These are phyloP conservation scores for Sinocyclocheilus anophthalmus DNA, from an alignment of 2,113 vertebrate species.

Conservation along the genomic window DNA sequence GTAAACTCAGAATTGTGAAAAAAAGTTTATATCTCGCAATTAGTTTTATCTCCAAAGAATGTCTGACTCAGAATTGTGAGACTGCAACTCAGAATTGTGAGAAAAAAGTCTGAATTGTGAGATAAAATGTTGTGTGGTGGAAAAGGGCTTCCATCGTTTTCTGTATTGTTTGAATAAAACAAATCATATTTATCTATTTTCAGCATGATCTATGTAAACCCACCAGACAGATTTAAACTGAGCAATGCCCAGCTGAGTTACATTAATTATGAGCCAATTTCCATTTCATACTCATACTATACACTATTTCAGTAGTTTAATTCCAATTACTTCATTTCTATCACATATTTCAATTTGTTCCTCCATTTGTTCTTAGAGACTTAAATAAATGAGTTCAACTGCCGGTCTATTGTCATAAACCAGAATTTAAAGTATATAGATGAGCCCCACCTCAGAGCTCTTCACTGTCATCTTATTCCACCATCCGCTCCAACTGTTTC, in stretches of 20 bases:
- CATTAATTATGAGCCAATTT: neutral
- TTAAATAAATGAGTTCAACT: neutral
- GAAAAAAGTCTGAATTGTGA: no score
- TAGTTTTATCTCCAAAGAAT: no score
- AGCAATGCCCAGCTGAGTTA: neutral
- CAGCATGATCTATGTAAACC: neutral
- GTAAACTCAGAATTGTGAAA: no score
- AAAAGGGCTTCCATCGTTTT: no score
- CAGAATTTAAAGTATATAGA: neutral
- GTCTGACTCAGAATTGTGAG: no score
- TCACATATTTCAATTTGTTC: neutral
- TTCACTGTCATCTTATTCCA: neutral
- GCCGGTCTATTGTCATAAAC: neutral
- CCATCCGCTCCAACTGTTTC: neutral
- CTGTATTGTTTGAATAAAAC: no score
- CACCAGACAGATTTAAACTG: neutral
- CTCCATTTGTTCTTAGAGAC: neutral
- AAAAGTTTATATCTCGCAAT: no score
- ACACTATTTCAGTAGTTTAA: neutral
- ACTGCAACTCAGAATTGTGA: no score
- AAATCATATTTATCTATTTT: neutral
- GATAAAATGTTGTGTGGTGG: neutral
- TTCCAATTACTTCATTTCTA: neutral
- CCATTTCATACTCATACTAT: neutral
- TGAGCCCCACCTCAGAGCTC: neutral